phyloP scores from a whole-genome alignment of 2,888 invertebrate species.

The Dryadula phaetusa region DNA sequence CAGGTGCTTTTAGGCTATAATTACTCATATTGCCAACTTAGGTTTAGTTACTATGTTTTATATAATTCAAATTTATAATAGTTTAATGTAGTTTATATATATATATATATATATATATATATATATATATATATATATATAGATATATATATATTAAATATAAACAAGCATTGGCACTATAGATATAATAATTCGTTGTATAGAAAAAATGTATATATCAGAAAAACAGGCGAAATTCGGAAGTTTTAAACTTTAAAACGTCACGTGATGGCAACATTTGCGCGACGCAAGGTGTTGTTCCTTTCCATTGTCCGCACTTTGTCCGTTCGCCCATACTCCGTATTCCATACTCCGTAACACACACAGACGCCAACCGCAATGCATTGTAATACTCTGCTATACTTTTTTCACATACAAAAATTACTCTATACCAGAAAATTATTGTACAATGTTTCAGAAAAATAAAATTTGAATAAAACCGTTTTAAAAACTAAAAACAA shows the following conservation, averaged over 20 bases:
- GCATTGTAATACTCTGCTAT: constrained; percentile 39
- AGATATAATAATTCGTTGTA: neutral
- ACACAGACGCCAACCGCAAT: constrained; percentile 38
- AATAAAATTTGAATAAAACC: constrained; percentile 25
- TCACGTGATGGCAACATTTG: constrained; percentile 43
- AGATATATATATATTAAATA: too few species aligned
- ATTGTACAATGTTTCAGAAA: constrained; percentile 17
- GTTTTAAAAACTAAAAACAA: constrained; percentile 52
- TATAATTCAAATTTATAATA: too few species aligned
- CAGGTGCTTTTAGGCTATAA: constrained; percentile 17
- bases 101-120: too few species aligned
- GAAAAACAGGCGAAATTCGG: constrained; percentile 29
- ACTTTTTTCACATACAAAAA: constrained; percentile 41
- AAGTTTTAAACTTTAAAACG: constrained; percentile 37
- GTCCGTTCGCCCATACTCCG: constrained; percentile 40
- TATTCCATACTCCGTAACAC: too few species aligned
- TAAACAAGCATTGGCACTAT: too few species aligned
- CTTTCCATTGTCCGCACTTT: constrained; percentile 62
- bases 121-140: too few species aligned
- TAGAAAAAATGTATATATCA: constrained; percentile 26
- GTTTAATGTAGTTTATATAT: too few species aligned
- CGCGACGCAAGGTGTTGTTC: constrained; percentile 67
- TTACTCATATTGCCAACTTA: constrained; percentile 21
- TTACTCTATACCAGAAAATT: constrained; percentile 17
- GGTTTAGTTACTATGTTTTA: constrained; percentile 7